Conservation (phyloP, 2,797 vertebrate species). For the Chelonia mydas region DNA sequence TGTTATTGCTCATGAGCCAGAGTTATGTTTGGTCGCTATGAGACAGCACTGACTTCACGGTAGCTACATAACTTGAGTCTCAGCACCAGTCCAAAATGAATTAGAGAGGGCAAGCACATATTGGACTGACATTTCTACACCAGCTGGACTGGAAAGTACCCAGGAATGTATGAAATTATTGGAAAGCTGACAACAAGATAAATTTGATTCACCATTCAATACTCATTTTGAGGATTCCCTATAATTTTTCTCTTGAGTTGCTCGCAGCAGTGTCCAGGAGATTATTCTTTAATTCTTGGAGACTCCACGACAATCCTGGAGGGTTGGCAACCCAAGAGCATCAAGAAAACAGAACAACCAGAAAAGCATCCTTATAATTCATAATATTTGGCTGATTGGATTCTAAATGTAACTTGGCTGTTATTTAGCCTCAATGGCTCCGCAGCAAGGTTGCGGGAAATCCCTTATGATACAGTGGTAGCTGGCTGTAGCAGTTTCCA, state of each 20-base stretch:
- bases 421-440: background rate
- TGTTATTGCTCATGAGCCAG: background rate
- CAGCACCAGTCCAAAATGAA: background rate
- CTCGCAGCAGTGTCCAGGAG: background rate
- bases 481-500: background rate
- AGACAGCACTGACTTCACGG: background rate
- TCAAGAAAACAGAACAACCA: background rate
- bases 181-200: background rate
- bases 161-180: background rate
- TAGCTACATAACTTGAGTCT: background rate
- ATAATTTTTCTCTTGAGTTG: background rate
- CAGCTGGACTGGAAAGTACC: background rate
- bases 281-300: background rate
- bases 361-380: background rate
- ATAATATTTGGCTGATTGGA: background rate
- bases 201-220: background rate
- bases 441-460: background rate
- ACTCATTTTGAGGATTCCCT: background rate
- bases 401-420: background rate
- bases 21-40: background rate
- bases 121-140: background rate
- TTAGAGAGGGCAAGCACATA: background rate
- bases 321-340: background rate
- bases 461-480: background rate
- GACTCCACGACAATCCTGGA: background rate